A percentile compares a stretch with the other conserved stretches of the same genome.
Conservation (phyloP, 2,113 vertebrate genomes). For the Cepphus grylle region DNA sequence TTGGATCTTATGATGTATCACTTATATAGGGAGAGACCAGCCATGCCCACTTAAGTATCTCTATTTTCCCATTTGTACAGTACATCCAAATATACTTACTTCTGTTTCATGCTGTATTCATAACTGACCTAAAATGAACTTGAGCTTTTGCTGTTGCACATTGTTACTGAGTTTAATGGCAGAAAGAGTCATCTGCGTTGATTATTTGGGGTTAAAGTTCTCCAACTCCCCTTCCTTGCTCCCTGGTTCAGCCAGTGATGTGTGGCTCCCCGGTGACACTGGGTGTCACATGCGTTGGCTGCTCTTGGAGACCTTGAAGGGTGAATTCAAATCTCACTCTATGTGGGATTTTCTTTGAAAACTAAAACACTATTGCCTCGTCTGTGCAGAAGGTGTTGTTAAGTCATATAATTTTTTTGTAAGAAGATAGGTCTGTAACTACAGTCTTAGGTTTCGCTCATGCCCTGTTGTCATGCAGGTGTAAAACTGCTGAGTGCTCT, state of each 20-base stretch:
- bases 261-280: not conserved
- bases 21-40: not conserved
- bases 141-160: not conserved
- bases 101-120: not conserved
- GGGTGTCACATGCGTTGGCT: not conserved
- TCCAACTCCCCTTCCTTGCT: fast-evolving
- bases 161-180: not conserved
- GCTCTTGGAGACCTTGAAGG: not conserved
- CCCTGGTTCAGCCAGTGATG: not conserved
- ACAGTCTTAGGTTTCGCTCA: not conserved
- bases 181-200: not conserved
- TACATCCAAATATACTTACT: not conserved
- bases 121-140: not conserved
- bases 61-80: not conserved
- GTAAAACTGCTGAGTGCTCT: not conserved
- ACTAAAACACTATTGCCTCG: not conserved
- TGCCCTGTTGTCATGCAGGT: fast-evolving
- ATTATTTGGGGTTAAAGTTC: not conserved
- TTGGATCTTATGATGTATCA: not conserved
- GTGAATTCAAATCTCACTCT: not conserved
- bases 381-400: not conserved
- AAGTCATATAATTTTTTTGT: not conserved
- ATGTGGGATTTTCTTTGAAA: not conserved
- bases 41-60: not conserved
- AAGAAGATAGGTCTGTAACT: not conserved